Base-by-base conservation (phyloP, 2,888 invertebrate species). In the Drosophila prostipennis region DNA sequence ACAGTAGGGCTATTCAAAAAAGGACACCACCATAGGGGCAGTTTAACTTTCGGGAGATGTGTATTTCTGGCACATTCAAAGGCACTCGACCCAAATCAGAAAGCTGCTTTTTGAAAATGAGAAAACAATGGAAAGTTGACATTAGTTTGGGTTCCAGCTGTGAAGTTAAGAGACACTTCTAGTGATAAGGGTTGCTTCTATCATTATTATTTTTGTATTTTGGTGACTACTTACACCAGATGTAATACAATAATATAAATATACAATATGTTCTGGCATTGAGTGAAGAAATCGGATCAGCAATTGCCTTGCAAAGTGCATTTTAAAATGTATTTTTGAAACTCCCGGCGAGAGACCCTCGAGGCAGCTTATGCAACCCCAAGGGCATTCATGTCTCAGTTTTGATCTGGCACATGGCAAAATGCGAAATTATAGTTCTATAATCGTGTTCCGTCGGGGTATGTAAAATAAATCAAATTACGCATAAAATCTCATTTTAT, bases 1-100 rank as follows among this genome's bases (percentile, higher is more conserved):
- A 46, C 58, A 64, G 19, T 29, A 40, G 60, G 37, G 36, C 71
- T 53, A 61, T 55, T 13, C 45, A 72, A 63, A 72, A 54, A 42
- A 14, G 13, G 6, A 29, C 11, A 55, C 16, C 52, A 5, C 43
- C 71, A 53, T 13, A 32, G 48, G 14, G n/a, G 13, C 52, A 54
- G 53, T 14, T 10, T 2, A 4, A 32, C 3, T 46, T 36, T 32
- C 11, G 14, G 39, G 4, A 37, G 2, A 32, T 36, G 4, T 10
- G 14, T 29, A 39, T 46, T 36, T 42, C 29, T 23, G 16, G 10
- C 2, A n/a, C 32, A 23, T 43, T 14, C 11, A 36, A 13, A 19
- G 36, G 13, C 68, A 73, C 71, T 85, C 75, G 83, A 85, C 86
- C 80, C 48, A 67, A 80, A 82, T 81, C 86, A 82, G 55, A 32